Evolutionary conservation across 2,797 vertebrate genomes (phyloP).

Genomic region (Acrossocheilus fasciatus): DNA sequence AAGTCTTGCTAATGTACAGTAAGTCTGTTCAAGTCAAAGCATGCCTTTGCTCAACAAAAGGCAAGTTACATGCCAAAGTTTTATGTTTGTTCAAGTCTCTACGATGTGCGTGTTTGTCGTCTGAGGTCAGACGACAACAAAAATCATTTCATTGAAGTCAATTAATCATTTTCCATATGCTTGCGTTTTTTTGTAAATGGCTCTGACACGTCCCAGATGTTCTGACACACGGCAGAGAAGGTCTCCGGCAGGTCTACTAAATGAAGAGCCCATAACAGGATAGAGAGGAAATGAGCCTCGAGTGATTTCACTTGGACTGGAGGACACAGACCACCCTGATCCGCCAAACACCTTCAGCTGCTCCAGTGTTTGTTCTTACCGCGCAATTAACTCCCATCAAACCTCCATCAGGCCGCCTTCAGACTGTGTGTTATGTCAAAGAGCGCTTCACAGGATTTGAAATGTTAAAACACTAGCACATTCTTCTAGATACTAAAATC

Average conservation of each 20-base stretch:
- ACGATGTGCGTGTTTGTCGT: neutral
- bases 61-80: neutral
- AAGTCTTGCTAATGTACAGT: neutral
- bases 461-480: neutral
- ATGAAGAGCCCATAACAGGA: constrained; percentile 27
- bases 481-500: neutral
- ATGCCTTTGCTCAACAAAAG: too few species aligned
- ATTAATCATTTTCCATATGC: constrained; percentile 31
- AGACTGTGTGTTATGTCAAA: neutral
- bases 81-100: neutral
- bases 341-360: neutral
- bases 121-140: neutral
- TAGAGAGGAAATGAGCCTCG: constrained; percentile 29
- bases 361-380: neutral
- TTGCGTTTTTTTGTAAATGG: constrained; percentile 18
- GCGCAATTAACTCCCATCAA: neutral
- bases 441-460: neutral
- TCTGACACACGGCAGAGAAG: constrained; percentile 34
- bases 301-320: constrained; percentile 32
- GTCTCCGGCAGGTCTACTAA: constrained; percentile 38
- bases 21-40: neutral
- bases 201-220: constrained; percentile 42
- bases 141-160: constrained; percentile 17
- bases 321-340: constrained; percentile 20
- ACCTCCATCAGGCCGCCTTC: neutral